These are phyloP conservation scores for Antechinus stuartii DNA, from an alignment of 2,113 vertebrate genomes.

Conservation along the genomic window DNA sequence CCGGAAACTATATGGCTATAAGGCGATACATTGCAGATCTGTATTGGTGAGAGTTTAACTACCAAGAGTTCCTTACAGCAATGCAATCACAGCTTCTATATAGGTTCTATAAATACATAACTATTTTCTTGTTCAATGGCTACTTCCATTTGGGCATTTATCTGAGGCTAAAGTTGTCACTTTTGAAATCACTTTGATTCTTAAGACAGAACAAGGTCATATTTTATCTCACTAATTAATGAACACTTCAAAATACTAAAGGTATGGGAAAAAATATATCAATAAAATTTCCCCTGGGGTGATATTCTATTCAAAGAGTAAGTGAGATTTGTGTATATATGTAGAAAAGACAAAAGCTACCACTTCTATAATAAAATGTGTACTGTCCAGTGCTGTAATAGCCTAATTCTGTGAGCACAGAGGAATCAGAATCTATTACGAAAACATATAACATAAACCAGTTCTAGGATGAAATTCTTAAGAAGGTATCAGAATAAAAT, in stretches of 20 bases:
- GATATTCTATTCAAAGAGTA: not conserved
- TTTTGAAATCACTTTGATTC: not conserved
- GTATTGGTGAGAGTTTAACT: not conserved
- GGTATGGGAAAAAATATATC: not conserved
- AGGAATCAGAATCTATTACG: constrained; percentile 8
- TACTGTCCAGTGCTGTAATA: not conserved
- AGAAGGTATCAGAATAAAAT: not conserved
- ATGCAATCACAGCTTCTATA: not conserved
- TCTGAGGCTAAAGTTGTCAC: not conserved
- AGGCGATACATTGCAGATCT: not conserved
- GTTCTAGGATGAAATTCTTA: not conserved
- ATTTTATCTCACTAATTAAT: constrained; percentile 11
- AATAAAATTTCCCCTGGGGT: not conserved
- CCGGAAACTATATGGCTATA: not conserved
- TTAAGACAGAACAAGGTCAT: not conserved
- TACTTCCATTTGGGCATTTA: not conserved
- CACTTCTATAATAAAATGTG: not conserved
- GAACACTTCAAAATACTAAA: constrained; percentile 16
- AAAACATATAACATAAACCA: not conserved
- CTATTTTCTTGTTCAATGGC: not conserved
- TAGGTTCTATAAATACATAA: not conserved
- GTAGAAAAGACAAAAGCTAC: not conserved
- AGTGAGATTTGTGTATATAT: not conserved
- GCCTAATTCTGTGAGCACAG: not conserved
- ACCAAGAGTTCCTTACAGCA: not conserved